Conservation (phyloP, 2,797 vertebrate genomes). For the Telmatherina bonti region DNA sequence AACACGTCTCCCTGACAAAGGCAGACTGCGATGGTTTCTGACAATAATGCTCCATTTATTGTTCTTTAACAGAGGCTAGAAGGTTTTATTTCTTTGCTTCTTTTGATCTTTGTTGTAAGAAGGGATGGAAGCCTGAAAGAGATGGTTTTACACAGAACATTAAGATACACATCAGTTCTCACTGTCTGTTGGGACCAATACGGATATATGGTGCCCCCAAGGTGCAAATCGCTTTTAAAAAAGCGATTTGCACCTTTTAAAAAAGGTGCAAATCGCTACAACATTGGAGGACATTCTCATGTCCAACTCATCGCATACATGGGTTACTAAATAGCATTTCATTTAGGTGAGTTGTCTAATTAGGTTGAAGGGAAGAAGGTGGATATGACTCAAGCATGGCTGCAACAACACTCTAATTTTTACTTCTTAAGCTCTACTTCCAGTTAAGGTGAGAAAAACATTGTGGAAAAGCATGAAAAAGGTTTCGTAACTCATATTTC, state of each 20-base stretch:
- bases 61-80: slow-evolving; percentile 32
- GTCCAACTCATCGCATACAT: neutral
- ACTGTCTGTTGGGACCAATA: neutral
- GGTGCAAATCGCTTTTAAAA: neutral
- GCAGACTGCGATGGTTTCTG: slow-evolving; percentile 19
- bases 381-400: neutral
- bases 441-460: neutral
- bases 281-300: neutral
- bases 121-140: slow-evolving; percentile 16
- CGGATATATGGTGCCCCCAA: neutral
- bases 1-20: slow-evolving; percentile 7
- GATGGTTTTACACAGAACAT: slow-evolving; percentile 20
- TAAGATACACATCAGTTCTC: slow-evolving; percentile 27
- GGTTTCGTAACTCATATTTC: neutral
- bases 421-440: neutral
- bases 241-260: too few species aligned
- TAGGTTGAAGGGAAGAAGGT: neutral
- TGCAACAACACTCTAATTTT: too few species aligned
- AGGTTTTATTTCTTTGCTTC: slow-evolving; percentile 11
- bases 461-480: neutral
- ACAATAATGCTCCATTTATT: slow-evolving; percentile 43
- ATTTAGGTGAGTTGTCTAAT: neutral
- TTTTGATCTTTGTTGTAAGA: slow-evolving; percentile 37
- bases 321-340: neutral
- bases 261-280: neutral